Base-by-base conservation (phyloP, 2,113 vertebrate genomes). In the Cottus gobio region DNA sequence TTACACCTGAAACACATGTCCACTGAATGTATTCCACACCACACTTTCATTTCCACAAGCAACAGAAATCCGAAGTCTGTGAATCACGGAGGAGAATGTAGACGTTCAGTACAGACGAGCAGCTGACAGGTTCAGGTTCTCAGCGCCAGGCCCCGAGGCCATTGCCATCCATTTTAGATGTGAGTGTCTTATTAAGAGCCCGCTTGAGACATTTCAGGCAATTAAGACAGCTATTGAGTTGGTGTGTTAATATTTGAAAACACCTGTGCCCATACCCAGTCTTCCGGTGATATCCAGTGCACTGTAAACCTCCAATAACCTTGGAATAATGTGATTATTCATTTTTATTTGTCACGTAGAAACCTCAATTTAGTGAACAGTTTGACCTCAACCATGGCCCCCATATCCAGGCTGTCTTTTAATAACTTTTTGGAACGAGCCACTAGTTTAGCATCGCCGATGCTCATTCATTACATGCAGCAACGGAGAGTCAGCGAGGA, bases 121-220 rank as follows among this genome's bases (percentile, higher is more conserved):
- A 73, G 57, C 15, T 11, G 44, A 56, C 74, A 78, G 42, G 56
- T 62, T 42, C 46, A n/a, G 48, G 24, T 63, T 78, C 52, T 62
- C 10, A 48, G 61, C 58, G 18, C 10, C 15, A 7, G 42, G 64
- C 46, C 77, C 73, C 0, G 0, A 85, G 54, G 77, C 70, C 30
- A 72, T 81, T 66, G 70, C 39, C 63, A 69, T 73, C 58, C 83
- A 83, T 80, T 78, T 84, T 24, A 77, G 63, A 74, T 80, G 84
- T 65, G 39, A 87, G 77, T 73, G 70, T 89, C 83, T 86, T 80
- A 85, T 87, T 77, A 64, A 60, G 20, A 83, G 73, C 30, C 65
- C 58, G 58, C 24, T 12, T 66, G 57, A 85, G 56, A 71, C 26
- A 58, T n/a, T 88, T 76, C n/a, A 36, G 65, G 72, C 61, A 84